Evolutionary conservation across 1,140 invertebrate species (phyloP).

Genomic region (Tetragnatha versicolor): DNA sequence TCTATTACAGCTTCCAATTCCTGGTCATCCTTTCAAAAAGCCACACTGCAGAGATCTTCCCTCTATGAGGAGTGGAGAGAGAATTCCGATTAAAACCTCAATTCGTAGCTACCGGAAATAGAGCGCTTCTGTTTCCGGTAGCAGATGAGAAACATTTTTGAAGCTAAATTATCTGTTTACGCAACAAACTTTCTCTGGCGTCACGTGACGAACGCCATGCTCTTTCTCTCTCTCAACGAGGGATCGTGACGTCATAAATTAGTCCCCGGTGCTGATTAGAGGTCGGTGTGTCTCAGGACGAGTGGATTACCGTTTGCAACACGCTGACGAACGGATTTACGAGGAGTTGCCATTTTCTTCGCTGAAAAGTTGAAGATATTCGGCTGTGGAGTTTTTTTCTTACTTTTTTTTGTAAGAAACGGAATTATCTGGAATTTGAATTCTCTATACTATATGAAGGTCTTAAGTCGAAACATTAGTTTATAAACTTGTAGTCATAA

Average conservation of each 20-base stretch:
- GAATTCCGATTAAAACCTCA: conserved; percentile 42
- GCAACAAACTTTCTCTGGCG: conserved; percentile 4
- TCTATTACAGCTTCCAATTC: too few species aligned
- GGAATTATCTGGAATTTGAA: too few species aligned
- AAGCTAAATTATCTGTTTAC: conserved; percentile 43
- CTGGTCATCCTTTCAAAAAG: too few species aligned
- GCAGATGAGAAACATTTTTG: conserved; percentile 38
- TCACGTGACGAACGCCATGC: conserved; percentile 24
- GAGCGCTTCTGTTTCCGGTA: conserved; percentile 36
- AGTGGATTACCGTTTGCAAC: conserved; percentile 21
- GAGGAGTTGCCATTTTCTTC: neutral
- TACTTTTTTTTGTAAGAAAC: too few species aligned
- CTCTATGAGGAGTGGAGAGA: too few species aligned
- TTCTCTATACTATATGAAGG: too few species aligned
- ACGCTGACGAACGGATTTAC: conserved; percentile 39
- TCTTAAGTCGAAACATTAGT: too few species aligned
- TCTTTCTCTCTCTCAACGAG: neutral
- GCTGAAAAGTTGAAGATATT: too few species aligned
- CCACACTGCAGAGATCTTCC: too few species aligned
- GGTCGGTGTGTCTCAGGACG: neutral
- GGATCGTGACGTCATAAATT: conserved; percentile 42
- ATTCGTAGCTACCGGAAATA: conserved; percentile 35
- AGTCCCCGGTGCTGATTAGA: conserved; percentile 34
- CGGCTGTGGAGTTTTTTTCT: too few species aligned
- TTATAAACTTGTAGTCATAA: too few species aligned